Base-by-base conservation (phyloP, 2,888 invertebrate genomes). In the Lordiphosa fenestrarum region DNA sequence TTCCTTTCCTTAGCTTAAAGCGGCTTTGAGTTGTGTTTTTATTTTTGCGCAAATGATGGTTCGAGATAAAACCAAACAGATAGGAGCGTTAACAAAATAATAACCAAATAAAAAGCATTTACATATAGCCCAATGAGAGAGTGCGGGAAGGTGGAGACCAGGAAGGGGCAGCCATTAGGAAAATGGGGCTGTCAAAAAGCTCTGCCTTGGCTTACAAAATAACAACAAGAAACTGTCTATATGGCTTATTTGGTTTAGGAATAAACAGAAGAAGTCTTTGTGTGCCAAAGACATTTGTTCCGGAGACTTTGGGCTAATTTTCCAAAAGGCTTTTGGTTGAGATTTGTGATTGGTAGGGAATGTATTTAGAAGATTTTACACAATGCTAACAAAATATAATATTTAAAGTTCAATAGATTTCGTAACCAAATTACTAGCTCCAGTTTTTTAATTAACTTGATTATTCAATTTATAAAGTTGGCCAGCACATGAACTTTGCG, bases 41-140 rank as follows among this genome's bases (percentile, higher is more conserved):
- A 12, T 39, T 12, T 12, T 56, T 69, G 55, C 51, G 42, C 62
- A 73, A 50, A 60, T 66, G 66, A 66, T 66, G 66, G 57, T 46
- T 52, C 49, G 71, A 55, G 37, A 41, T 48, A 53, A 19, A 47
- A 56, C 52, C 66, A 12, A 53, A 47, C 35, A 80, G 74, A 72
- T 80, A 71, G 69, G 60, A 74, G 74, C 69, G 77, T 69, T 82
- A 82, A 73, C 76, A 68, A 82, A 80, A 80, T 82, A 80, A 78
- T 78, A 80, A 82, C 70, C 74, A 59, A 81, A 77, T 77, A 77
- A 78, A 83, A 80, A 68, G 57, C 78, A 82, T 80, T 78, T 82
- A 71, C 75, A 73, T 69, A 62, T 53, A 54, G 38, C 15, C 25
- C 10, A 49, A 30, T 25, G 12, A 33, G 49, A 23, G 37, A 47